Conservation (phyloP, 2,888 invertebrate species). For the Criorhina ranunculi region DNA sequence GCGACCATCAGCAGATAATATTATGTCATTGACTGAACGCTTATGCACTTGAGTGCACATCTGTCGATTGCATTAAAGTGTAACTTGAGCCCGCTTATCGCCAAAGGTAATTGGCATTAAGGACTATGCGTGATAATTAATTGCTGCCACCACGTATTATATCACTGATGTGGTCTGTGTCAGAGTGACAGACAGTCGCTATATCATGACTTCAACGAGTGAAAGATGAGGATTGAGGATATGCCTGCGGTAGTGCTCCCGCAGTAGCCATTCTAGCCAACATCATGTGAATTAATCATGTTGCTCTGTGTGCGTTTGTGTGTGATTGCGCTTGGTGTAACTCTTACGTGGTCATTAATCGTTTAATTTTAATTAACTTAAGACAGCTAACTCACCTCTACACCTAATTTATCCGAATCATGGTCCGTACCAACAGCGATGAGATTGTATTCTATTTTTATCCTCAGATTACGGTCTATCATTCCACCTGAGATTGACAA, state of each 20-base stretch:
- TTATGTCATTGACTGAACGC: conserved; percentile 25
- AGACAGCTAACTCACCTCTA: neutral
- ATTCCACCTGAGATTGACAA: conserved; percentile 67
- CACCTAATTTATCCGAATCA: conserved; percentile 25
- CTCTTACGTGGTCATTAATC: conserved; percentile 48
- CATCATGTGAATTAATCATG: conserved; percentile 39
- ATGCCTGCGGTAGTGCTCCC: no score
- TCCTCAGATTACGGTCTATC: conserved; percentile 48
- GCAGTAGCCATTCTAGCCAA: neutral
- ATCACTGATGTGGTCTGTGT: conserved; percentile 47
- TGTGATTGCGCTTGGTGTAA: conserved; percentile 28
- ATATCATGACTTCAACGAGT: conserved; percentile 17
- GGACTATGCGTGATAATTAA: conserved; percentile 64
- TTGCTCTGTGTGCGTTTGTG: neutral
- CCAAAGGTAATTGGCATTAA: conserved; percentile 55
- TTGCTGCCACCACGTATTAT: conserved; percentile 51
- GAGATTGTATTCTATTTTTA: conserved; percentile 18
- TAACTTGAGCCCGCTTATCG: conserved; percentile 24
- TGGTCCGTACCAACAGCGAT: conserved; percentile 7
- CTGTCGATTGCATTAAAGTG: conserved; percentile 26
- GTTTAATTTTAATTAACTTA: conserved; percentile 68
- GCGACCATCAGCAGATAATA: conserved; percentile 42
- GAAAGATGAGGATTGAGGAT: no score
- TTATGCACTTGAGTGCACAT: conserved; percentile 47
- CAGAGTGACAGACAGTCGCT: conserved; percentile 29